A percentile compares a stretch with the other conserved stretches of the same genome.
Conservation (phyloP, 2,888 invertebrate genomes). For the Xiphydria camelus region DNA sequence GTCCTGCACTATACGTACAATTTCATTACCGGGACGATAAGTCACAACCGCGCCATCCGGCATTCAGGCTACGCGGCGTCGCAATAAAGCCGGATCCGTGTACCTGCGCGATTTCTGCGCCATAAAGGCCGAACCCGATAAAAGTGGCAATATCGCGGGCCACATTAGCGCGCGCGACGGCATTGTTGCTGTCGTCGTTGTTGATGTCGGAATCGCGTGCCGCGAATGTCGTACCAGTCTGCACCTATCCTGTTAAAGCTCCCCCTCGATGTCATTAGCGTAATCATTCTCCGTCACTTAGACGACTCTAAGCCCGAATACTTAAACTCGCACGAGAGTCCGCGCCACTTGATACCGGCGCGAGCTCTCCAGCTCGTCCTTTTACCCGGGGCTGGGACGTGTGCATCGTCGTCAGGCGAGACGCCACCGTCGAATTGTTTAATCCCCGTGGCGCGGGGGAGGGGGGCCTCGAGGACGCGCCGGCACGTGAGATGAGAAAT, state of each 20-base stretch:
- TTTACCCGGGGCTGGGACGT: neutral
- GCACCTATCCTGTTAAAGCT: constrained; percentile 36
- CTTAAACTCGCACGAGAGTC: constrained; percentile 14
- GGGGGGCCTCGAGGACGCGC: neutral
- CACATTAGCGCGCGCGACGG: constrained; percentile 14
- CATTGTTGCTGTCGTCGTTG: constrained; percentile 34
- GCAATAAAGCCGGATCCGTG: constrained; percentile 35
- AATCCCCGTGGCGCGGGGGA: constrained; percentile 8
- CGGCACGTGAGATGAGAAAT: constrained; percentile 12
- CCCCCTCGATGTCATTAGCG: constrained; percentile 42
- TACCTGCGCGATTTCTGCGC: constrained; percentile 25
- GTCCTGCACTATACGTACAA: too few species aligned
- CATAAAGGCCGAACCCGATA: constrained; percentile 31
- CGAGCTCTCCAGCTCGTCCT: too few species aligned
- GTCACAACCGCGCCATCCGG: constrained; percentile 3
- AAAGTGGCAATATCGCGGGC: constrained; percentile 23
- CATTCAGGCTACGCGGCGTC: constrained; percentile 10
- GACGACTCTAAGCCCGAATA: constrained; percentile 12
- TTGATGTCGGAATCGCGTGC: constrained; percentile 50
- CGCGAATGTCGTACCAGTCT: constrained; percentile 46
- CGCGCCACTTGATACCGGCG: constrained; percentile 12
- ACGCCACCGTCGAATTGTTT: constrained; percentile 1
- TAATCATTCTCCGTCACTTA: constrained; percentile 49
- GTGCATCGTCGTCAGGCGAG: too few species aligned
- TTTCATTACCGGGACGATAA: neutral